Conservation (phyloP, 2,113 vertebrate genomes). For the Pica pica region DNA sequence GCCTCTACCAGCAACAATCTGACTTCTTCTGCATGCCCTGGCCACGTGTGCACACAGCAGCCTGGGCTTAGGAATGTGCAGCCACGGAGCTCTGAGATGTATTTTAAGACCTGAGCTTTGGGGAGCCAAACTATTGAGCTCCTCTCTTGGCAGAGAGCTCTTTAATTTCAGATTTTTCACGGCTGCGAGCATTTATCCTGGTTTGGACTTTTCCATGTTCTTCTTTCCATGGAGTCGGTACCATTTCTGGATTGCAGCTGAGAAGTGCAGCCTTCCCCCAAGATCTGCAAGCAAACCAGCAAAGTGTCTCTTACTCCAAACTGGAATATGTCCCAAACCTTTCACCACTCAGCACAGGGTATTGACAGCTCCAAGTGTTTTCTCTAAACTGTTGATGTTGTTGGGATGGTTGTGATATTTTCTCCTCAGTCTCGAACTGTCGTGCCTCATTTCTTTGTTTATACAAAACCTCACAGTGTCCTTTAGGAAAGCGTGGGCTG, state of each 20-base stretch:
- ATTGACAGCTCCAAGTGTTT: conserved; percentile 48
- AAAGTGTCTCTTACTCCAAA: background rate
- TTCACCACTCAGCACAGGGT: conserved; percentile 34
- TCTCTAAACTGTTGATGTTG: conserved; percentile 57
- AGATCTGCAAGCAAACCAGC: background rate
- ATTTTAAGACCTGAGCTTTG: conserved; percentile 28
- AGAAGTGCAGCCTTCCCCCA: background rate
- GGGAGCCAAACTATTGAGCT: background rate
- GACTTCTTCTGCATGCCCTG: background rate
- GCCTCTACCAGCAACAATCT: background rate
- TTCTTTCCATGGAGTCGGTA: background rate
- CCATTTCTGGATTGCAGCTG: background rate
- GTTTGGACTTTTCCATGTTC: background rate
- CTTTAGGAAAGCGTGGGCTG: conserved; percentile 3
- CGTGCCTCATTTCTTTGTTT: conserved; percentile 33
- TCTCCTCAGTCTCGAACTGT: background rate
- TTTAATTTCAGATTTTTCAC: background rate
- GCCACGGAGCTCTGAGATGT: background rate
- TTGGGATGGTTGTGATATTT: conserved; percentile 32
- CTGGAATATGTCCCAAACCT: conserved; percentile 38
- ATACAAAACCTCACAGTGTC: background rate
- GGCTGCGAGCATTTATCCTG: background rate
- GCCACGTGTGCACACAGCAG: background rate
- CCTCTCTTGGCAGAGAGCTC: background rate
- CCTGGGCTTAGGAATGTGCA: background rate